These are phyloP conservation scores for Charadrius vociferus DNA, from an alignment of 2,113 vertebrate genomes.

Conservation along the genomic window DNA sequence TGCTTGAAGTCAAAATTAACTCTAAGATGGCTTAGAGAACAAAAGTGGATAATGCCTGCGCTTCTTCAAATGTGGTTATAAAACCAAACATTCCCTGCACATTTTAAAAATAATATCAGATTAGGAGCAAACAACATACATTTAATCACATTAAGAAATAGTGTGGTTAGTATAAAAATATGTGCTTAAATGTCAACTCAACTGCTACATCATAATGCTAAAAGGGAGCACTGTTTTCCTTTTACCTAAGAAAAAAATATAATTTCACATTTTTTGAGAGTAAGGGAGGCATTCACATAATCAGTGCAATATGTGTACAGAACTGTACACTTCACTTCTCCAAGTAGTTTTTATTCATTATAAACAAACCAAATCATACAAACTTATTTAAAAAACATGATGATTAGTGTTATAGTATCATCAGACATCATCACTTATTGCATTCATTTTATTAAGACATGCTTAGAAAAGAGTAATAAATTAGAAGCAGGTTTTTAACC, in stretches of 20 bases:
- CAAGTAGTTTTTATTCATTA: background rate
- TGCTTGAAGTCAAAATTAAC: conserved; percentile 15
- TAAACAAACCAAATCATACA: background rate
- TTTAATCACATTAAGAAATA: background rate
- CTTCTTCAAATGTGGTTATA: background rate
- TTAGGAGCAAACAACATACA: background rate
- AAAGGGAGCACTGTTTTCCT: background rate
- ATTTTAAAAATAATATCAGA: background rate
- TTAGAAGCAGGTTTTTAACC: background rate
- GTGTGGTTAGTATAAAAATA: background rate
- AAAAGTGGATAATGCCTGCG: background rate
- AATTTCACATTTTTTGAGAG: background rate
- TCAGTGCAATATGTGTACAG: background rate
- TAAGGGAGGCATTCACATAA: background rate
- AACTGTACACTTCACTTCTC: background rate
- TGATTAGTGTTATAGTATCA: background rate
- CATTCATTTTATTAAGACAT: background rate
- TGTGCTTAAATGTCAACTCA: background rate
- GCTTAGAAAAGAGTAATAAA: background rate
- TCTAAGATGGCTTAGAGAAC: background rate
- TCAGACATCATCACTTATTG: background rate
- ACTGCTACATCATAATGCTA: background rate
- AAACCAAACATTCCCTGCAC: background rate
- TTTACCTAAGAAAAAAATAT: background rate
- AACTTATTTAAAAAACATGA: background rate